A percentile compares a stretch with the other conserved stretches of the same genome.
phyloP scores from a whole-genome alignment of 2,888 invertebrate genomes.

The Epinotia brunnichana region DNA sequence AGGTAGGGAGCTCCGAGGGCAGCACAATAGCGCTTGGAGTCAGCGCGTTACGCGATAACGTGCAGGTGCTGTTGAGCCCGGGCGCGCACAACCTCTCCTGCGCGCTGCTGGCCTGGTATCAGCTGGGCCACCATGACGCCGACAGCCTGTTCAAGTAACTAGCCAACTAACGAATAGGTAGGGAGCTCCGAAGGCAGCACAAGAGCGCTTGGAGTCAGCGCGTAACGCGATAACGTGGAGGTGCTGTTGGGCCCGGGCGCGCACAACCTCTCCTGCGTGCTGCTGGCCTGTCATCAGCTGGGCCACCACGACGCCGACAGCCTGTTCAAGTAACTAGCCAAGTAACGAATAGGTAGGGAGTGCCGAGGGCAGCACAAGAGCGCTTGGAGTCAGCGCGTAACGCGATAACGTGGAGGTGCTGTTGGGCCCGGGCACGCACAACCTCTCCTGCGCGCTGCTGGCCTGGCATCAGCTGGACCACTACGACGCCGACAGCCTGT shows the following conservation, averaged over 20 bases:
- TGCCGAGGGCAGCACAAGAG: slow-evolving; percentile 56
- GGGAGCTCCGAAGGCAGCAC: slow-evolving; percentile 56
- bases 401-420: slow-evolving; percentile 51
- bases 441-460: slow-evolving; percentile 70
- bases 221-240: slow-evolving; percentile 52
- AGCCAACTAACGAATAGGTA: slow-evolving; percentile 41
- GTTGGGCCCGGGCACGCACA: slow-evolving; percentile 59
- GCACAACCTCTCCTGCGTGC: slow-evolving; percentile 67
- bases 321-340: slow-evolving; percentile 61
- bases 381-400: slow-evolving; percentile 54
- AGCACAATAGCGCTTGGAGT: slow-evolving; percentile 57
- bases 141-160: slow-evolving; percentile 60
- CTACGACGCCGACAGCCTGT: slow-evolving; percentile 62
- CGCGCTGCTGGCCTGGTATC: slow-evolving; percentile 76
- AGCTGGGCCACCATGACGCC: slow-evolving; percentile 64
- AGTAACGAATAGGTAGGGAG: slow-evolving; percentile 49
- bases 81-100: slow-evolving; percentile 68
- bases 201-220: slow-evolving; percentile 56
- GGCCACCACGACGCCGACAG: slow-evolving; percentile 66
- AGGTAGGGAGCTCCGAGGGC: too few relatives aligned
- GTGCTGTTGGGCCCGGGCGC: slow-evolving; percentile 57
- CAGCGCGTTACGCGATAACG: slow-evolving; percentile 52
- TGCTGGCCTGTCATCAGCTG: slow-evolving; percentile 76
- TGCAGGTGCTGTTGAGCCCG: slow-evolving; percentile 51
- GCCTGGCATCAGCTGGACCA: slow-evolving; percentile 78